Evolutionary conservation across 2,888 invertebrate species (phyloP), one percentile per base, ranked within the genome.

Genomic region (Leucoptera coffeella): DNA sequence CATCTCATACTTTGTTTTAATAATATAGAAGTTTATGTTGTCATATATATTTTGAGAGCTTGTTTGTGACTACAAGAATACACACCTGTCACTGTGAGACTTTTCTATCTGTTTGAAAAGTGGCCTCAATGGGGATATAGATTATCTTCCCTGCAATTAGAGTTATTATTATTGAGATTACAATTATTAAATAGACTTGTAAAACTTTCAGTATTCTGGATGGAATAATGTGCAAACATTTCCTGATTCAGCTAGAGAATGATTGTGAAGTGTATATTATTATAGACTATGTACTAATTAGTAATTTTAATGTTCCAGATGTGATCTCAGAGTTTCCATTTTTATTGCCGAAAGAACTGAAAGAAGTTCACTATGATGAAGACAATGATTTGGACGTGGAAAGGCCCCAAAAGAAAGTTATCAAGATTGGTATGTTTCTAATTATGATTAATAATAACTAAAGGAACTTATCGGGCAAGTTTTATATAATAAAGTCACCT

Each of bases 241-340:
- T n/a, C n/a, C n/a, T n/a, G 10, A 19, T 19, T n/a, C 9, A 19
- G 19, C 8, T 19, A 19, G 3, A 19, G 10, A 19, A 19, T 8
- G 19, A 19, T 19, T n/a, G 19, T n/a, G n/a, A n/a, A n/a, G n/a
- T 22, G 10, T 22, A 22, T 12, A 22, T 22, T 22, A 8, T 22
- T 22, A 21, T 4, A 21, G n/a, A 26, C 26, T 24, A 19, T 23
- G 13, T 28, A 17, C 6, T 17, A 17, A 17, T 17, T 27, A 21
- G 21, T 28, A 8, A 19, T 27, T 14, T 11, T 17, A 6, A 7
- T 26, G 30, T 74, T 75, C 30, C 49, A 85, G 85, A 78, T 69
- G 74, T 79, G 2, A 73, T 85, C 32, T 85, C 86, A 13, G 77
- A 75, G 44, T 87, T 87, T 52, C 67, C 75, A 32, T 85, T 85